phyloP scores from a whole-genome alignment of 2,888 invertebrate genomes.

The Ochropleura plecta region DNA sequence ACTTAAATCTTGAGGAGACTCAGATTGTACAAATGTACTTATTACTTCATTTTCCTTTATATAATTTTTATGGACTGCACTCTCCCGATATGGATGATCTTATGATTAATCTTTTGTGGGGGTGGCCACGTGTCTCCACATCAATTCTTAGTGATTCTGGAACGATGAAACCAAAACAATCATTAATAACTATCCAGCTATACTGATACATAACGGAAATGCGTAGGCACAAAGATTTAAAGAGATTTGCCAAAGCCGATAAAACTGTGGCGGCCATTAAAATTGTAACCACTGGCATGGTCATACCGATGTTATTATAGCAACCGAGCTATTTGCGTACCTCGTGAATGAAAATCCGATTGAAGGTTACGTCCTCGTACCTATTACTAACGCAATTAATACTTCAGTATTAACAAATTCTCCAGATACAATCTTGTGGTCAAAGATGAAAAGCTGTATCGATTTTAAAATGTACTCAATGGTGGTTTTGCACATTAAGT shows the following conservation, averaged over 20 bases:
- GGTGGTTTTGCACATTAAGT: conserved; percentile 25
- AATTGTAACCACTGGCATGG: conserved; percentile 45
- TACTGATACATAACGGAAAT: conserved; percentile 64
- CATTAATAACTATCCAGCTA: conserved; percentile 56
- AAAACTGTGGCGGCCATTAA: conserved; percentile 62
- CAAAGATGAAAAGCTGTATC: conserved; percentile 18
- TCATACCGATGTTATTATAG: conserved; percentile 49
- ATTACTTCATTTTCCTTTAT: not conserved
- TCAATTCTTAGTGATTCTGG: not conserved
- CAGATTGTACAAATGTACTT: not conserved
- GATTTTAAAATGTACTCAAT: conserved; percentile 19
- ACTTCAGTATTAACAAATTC: conserved; percentile 36
- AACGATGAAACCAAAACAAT: conserved; percentile 39
- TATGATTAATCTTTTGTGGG: not conserved
- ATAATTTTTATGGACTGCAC: not conserved
- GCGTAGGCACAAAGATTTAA: conserved; percentile 70
- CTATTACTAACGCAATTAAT: conserved; percentile 51
- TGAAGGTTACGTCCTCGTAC: conserved; percentile 49
- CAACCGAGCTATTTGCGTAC: conserved; percentile 50
- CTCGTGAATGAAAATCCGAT: conserved; percentile 59
- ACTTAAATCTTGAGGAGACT: not conserved
- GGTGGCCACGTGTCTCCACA: not conserved
- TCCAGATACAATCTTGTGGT: conserved; percentile 23
- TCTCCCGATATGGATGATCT: not conserved
- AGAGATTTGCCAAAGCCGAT: conserved; percentile 69